Conservation (phyloP, 2,797 vertebrate species). For the Syndactyla subalaris region DNA sequence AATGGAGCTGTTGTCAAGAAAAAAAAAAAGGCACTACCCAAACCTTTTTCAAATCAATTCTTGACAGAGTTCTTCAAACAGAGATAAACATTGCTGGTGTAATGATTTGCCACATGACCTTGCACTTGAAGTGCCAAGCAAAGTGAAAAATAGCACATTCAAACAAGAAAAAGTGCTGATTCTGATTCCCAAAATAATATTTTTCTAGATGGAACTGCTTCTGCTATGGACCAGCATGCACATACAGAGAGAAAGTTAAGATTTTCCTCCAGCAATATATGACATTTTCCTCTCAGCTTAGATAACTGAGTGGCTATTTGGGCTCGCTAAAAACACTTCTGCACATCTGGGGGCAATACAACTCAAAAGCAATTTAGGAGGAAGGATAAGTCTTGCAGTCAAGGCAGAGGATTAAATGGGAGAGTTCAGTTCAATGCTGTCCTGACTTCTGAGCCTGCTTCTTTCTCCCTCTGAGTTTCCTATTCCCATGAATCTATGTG, state of each 20-base stretch:
- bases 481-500: accelerated
- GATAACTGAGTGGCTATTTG: constrained; percentile 44
- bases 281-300: constrained; percentile 27
- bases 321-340: constrained; percentile 19
- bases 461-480: neutral
- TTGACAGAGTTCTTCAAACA: neutral
- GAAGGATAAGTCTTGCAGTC: neutral
- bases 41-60: constrained; percentile 30
- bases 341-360: constrained; percentile 37
- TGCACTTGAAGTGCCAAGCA: constrained; percentile 31
- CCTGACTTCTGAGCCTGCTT: neutral
- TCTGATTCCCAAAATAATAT: constrained; percentile 53
- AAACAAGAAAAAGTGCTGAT: constrained; percentile 53
- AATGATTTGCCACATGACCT: constrained; percentile 55
- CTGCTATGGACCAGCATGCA: neutral
- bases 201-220: constrained; percentile 45
- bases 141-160: constrained; percentile 53
- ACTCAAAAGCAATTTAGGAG: neutral
- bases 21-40: neutral
- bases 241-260: neutral
- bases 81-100: neutral
- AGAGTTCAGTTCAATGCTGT: neutral
- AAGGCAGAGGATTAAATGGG: neutral
- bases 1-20: constrained; percentile 12
- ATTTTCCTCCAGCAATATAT: constrained; percentile 29